Conservation (phyloP, 2,888 invertebrate species). For the Latheticus oryzae region DNA sequence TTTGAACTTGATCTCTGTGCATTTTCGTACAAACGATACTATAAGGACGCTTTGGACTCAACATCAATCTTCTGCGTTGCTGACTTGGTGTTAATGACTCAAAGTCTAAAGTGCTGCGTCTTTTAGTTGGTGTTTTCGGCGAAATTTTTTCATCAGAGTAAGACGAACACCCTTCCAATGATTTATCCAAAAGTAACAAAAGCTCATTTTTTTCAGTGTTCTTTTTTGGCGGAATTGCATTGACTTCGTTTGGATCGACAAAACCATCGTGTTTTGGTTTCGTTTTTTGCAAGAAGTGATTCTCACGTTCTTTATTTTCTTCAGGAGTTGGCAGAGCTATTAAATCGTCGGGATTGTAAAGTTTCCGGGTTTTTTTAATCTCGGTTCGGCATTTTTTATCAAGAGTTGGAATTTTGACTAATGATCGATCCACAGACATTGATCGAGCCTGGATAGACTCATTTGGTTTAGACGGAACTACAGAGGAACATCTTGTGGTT, state of each 20-base stretch:
- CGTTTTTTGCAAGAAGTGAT: neutral
- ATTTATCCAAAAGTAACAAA: constrained; percentile 4
- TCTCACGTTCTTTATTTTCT: constrained; percentile 47
- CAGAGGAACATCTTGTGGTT: neutral
- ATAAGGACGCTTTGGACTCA: constrained; percentile 46
- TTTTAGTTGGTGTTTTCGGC: constrained; percentile 35
- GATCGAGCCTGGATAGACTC: too few species aligned
- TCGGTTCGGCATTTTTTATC: constrained; percentile 2
- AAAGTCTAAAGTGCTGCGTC: constrained; percentile 61
- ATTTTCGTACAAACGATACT: constrained; percentile 63
- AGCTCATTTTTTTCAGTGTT: constrained; percentile 4
- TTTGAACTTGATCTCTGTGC: constrained; percentile 60
- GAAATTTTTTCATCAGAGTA: neutral
- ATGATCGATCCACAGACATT: neutral
- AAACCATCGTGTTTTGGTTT: constrained; percentile 12
- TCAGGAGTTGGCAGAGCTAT: constrained; percentile 1
- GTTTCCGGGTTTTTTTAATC: constrained; percentile 31
- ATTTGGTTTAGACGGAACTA: too few species aligned
- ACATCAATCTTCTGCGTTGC: constrained; percentile 44
- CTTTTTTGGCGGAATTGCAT: constrained; percentile 1
- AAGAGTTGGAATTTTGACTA: neutral
- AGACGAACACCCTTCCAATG: constrained; percentile 3
- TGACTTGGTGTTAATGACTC: constrained; percentile 41
- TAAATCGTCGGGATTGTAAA: constrained; percentile 51
- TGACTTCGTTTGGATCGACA: constrained; percentile 17